Percentiles rank a stretch among this genome's conserved stretches.
These are phyloP conservation scores for Galeruca laticollis DNA, from an alignment of 2,888 invertebrate genomes.

Conservation along the genomic window DNA sequence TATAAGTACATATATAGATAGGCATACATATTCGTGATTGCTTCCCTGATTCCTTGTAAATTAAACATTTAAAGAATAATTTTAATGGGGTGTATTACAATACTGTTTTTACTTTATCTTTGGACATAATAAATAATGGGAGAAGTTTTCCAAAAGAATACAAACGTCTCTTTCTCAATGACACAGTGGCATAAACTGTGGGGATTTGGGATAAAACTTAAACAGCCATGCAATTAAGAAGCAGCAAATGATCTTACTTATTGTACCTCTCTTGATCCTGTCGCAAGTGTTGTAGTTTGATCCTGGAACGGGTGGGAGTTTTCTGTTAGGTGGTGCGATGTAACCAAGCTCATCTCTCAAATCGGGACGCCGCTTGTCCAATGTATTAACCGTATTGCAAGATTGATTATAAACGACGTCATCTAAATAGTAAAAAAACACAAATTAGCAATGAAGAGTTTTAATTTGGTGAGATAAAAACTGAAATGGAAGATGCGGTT, in stretches of 20 bases:
- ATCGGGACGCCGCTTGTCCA: conserved; percentile 86
- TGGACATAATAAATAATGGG: too few species aligned
- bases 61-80: too few species aligned
- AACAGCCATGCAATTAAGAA: conserved; percentile 39
- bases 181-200: conserved; percentile 17
- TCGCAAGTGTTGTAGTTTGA: conserved; percentile 95
- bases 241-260: conserved; percentile 76
- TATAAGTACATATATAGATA: too few species aligned
- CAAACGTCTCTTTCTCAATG: conserved; percentile 14
- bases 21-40: too few species aligned
- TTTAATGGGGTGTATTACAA: too few species aligned
- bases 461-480: background rate
- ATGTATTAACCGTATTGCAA: conserved; percentile 72
- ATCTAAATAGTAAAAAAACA: conserved; percentile 70
- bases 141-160: conserved; percentile 22
- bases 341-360: conserved; percentile 91
- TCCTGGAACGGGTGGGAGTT: conserved; percentile 91
- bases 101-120: too few species aligned
- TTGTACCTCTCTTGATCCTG: conserved; percentile 92
- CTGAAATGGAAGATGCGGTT: conserved; percentile 22
- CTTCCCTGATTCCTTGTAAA: too few species aligned
- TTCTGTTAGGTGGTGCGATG: conserved; percentile 93
- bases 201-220: conserved; percentile 25
- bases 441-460: background rate
- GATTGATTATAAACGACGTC: conserved; percentile 93